Evolutionary conservation across 2,888 invertebrate genomes (phyloP).

Genomic region (Buathra laborator): DNA sequence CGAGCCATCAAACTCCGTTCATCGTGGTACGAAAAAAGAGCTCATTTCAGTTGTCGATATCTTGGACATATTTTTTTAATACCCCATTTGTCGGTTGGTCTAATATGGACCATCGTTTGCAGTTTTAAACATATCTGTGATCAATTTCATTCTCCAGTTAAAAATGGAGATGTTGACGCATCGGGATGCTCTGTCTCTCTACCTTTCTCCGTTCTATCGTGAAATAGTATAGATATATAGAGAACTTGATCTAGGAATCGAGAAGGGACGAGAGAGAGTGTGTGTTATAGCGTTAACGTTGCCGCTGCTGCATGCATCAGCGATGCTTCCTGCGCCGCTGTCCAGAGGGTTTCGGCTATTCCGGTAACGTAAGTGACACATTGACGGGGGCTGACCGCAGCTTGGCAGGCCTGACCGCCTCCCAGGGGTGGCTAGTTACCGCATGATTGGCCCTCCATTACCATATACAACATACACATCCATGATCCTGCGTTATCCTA

Average conservation of each 20-base stretch:
- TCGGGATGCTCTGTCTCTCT: conserved; percentile 16
- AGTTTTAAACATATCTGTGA: background rate
- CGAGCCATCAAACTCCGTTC: conserved; percentile 31
- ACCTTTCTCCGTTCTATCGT: conserved; percentile 23
- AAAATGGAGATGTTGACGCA: background rate
- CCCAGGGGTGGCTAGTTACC: conserved; percentile 85
- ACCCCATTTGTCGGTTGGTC: background rate
- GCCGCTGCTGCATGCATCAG: conserved; percentile 71
- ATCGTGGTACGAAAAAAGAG: background rate
- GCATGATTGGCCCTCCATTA: conserved; percentile 85
- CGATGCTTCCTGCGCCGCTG: conserved; percentile 71
- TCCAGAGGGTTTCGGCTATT: conserved; percentile 81
- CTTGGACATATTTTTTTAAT: background rate
- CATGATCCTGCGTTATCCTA: conserved; percentile 64
- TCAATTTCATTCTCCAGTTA: background rate
- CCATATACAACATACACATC: conserved; percentile 80
- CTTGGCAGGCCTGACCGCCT: conserved; percentile 83
- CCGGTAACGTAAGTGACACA: conserved; percentile 84
- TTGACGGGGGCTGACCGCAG: conserved; percentile 84
- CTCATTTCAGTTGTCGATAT: background rate
- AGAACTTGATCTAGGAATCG: conserved; percentile 40
- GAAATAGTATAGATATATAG: conserved; percentile 12
- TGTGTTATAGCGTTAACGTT: conserved; percentile 67
- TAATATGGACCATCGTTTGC: background rate
- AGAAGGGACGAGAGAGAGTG: conserved; percentile 55